Base-by-base conservation (phyloP, 1,140 invertebrate genomes). In the Drosophila sp. region DNA sequence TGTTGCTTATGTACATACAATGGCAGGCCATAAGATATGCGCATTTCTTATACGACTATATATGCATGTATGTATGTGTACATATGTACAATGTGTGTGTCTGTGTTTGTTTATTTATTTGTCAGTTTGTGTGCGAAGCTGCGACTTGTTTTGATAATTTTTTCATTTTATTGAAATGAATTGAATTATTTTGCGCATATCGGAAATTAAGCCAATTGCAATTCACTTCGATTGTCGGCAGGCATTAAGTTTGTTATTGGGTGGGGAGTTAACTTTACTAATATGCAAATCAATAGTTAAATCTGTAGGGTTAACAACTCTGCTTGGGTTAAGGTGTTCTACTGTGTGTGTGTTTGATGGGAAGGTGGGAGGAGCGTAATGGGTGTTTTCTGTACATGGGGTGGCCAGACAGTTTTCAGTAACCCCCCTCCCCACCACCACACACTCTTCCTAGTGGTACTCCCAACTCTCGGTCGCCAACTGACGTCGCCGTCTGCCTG, bases 1-100 rank as follows among this genome's bases (percentile, higher is more conserved):
- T 61, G 57, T 48, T 61, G 72, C 80, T 80, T 86, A 86, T 84
- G 82, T 89, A 87, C 51, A 65, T 72, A 75, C 79, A 81, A 78
- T 81, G 64, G 81, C 75, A 75, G 67, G 79, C 86, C 86, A 87
- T 87, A 89, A 87, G 82, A 87, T 87, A 87, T 87, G 82, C 82
- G 82, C 83, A 89, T 87, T 87, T 89, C 79, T 87, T 87, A 87
- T 87, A 86, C 73, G 8, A 58, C 34, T 62, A 59, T 56, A 58
- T 63, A 56, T 7, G 14, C 18, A 34, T 11, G 8, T 46, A 34
- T 41, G 13, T 53, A 11, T 46, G 16, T 56, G 18, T 70, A 34
- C 51, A n/a, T 58, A 53, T 53, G 36, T 51, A 64, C 43, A n/a
- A 51, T 62, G 62, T 65, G 38, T 62, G 78, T 75, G 57, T 63